Percentiles rank a stretch among this genome's conserved stretches.
Conservation (phyloP, 2,113 vertebrate species). For the Acrocephalus arundinaceus region DNA sequence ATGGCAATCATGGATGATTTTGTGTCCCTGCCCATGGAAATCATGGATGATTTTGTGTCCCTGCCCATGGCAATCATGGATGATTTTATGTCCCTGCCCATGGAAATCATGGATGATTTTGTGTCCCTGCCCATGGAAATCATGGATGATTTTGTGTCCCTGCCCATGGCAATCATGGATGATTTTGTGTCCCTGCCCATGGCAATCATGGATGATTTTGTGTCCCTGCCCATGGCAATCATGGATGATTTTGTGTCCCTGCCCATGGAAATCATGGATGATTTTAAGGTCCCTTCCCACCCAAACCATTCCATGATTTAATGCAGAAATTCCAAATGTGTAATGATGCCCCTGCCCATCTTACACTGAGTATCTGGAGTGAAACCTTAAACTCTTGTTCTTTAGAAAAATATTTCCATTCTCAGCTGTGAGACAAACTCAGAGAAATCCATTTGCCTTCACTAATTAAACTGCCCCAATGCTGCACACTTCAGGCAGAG, state of each 20-base stretch:
- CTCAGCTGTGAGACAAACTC: background rate
- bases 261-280: too few species aligned
- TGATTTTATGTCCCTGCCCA: too few species aligned
- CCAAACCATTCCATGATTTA: background rate
- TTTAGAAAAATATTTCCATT: background rate
- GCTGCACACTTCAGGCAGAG: background rate
- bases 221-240: too few species aligned
- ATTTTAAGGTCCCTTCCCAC: background rate
- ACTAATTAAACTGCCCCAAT: background rate
- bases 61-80: background rate
- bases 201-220: too few species aligned
- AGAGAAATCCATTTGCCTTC: background rate
- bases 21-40: too few species aligned
- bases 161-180: too few species aligned
- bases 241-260: too few species aligned
- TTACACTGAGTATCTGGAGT: fast-evolving
- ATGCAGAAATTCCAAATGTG: background rate
- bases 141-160: too few species aligned
- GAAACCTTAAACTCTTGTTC: background rate
- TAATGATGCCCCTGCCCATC: background rate
- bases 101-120: too few species aligned
- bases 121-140: background rate
- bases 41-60: too few species aligned
- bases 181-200: background rate
- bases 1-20: too few species aligned